phyloP scores from a whole-genome alignment of 2,797 vertebrate species.

The Phoebastria nigripes region DNA sequence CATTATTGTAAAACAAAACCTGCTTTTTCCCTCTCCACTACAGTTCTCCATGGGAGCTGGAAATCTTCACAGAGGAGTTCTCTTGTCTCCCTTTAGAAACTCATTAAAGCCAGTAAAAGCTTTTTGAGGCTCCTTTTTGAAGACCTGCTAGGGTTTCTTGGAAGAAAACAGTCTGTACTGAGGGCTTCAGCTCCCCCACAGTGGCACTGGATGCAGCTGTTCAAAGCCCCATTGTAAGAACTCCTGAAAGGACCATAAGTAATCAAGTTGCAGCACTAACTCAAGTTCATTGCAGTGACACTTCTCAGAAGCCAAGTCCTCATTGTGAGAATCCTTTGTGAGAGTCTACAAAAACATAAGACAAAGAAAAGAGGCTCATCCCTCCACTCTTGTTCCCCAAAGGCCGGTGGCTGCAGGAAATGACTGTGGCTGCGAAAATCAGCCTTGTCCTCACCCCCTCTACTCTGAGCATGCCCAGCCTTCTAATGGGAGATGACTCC shows the following conservation, averaged over 20 bases:
- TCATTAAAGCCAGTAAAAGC: conserved; percentile 25
- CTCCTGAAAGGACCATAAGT: conserved; percentile 21
- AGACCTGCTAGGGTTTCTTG: conserved; percentile 58
- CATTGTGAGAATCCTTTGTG: background rate
- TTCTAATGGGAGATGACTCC: background rate
- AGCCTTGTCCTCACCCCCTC: background rate
- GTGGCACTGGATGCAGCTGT: conserved; percentile 31
- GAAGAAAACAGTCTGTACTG: conserved; percentile 62
- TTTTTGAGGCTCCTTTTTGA: conserved; percentile 42
- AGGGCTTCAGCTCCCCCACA: conserved; percentile 39
- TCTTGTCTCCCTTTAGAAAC: conserved; percentile 59
- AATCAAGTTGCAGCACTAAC: background rate
- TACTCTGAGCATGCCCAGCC: background rate
- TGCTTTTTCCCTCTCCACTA: conserved; percentile 21
- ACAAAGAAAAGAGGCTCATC: background rate
- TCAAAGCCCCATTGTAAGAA: conserved; percentile 37
- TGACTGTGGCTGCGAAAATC: background rate
- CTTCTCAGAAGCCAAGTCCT: background rate
- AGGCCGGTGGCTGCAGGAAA: background rate
- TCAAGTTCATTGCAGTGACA: background rate
- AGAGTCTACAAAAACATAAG: background rate
- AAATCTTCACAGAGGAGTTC: conserved; percentile 40
- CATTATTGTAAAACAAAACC: conserved; percentile 57
- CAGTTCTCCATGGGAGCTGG: conserved; percentile 61
- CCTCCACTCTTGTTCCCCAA: background rate